Base-by-base conservation (phyloP, 2,888 invertebrate species). In the Agrenia bidenticulata region DNA sequence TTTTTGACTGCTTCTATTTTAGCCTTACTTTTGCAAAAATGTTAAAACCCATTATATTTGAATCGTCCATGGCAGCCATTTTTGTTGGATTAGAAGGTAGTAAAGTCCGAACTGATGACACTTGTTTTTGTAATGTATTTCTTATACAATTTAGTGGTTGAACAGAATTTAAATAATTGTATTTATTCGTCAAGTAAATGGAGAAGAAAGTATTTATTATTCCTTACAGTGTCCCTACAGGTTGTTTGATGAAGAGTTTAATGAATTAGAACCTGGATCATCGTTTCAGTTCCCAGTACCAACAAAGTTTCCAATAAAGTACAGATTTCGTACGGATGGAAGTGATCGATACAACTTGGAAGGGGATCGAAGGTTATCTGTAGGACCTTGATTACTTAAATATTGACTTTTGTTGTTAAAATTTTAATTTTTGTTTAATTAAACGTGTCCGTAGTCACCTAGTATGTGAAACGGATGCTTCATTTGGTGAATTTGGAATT, bases 401-500 rank as follows among this genome's bases (percentile, higher is more conserved):
- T n/a, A n/a, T n/a, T n/a, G n/a, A n/a, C n/a, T n/a, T n/a, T n/a
- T n/a, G n/a, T n/a, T n/a, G n/a, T n/a, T n/a, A n/a, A n/a, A n/a
- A n/a, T n/a, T n/a, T n/a, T n/a, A n/a, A n/a, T n/a, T n/a, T n/a
- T n/a, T n/a, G n/a, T n/a, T n/a, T n/a, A n/a, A n/a, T n/a, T n/a
- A n/a, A n/a, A n/a, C n/a, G n/a, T 58, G 13, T 11, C 26, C 27
- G 13, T 37, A 71, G 66, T n/a, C 21, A 42, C 23, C 2, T 23
- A 4, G 56, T 66, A 27, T 70, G 70, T 41, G 56, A 66, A 15
- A n/a, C 65, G 15, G 60, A 66, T 15, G 23, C 65, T 24, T 13
- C 15, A 39, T 61, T 74, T n/a, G 73, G 72, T 1, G 74, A 76
- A 66, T 76, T 76, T 56, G 76, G 76, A 1, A 70, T 76, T 23